These are phyloP conservation scores for Zophobas atratus DNA, from an alignment of 1,140 invertebrate genomes.

Conservation along the genomic window DNA sequence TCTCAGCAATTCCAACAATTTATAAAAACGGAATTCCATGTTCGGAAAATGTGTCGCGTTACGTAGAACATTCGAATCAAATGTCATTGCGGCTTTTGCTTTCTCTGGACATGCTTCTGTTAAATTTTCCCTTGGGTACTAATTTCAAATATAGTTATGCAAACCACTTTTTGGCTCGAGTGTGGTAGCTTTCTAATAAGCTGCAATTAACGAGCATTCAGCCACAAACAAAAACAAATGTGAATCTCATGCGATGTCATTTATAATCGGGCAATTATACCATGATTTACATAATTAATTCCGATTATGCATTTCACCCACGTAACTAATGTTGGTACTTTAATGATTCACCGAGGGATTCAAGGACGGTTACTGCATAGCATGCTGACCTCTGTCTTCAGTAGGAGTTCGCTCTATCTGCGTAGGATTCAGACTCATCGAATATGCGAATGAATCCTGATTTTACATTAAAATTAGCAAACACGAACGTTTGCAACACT, in stretches of 20 bases:
- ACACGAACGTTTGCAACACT: conserved; percentile 3
- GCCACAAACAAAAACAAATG: too few species aligned
- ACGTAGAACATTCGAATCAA: not conserved
- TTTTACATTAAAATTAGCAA: not conserved
- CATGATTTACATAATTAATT: not conserved
- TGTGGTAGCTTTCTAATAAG: not conserved
- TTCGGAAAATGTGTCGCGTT: too few species aligned
- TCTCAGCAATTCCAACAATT: too few species aligned
- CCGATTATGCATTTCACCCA: not conserved
- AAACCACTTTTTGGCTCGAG: not conserved
- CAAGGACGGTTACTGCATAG: conserved; percentile 44
- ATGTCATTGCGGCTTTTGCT: not conserved
- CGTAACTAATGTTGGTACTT: too few species aligned
- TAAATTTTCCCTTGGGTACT: not conserved
- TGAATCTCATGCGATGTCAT: too few species aligned
- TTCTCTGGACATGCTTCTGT: not conserved
- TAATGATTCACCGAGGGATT: conserved; percentile 41
- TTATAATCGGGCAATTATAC: too few species aligned
- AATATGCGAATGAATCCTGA: not conserved
- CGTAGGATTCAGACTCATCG: conserved; percentile 29
- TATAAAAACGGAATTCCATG: too few species aligned
- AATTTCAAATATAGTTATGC: not conserved
- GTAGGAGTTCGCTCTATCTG: conserved; percentile 8
- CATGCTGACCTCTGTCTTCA: not conserved
- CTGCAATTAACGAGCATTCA: too few species aligned